These are phyloP conservation scores for Hippopotamyrus pictus DNA, from an alignment of 2,797 vertebrate genomes.

Conservation along the genomic window DNA sequence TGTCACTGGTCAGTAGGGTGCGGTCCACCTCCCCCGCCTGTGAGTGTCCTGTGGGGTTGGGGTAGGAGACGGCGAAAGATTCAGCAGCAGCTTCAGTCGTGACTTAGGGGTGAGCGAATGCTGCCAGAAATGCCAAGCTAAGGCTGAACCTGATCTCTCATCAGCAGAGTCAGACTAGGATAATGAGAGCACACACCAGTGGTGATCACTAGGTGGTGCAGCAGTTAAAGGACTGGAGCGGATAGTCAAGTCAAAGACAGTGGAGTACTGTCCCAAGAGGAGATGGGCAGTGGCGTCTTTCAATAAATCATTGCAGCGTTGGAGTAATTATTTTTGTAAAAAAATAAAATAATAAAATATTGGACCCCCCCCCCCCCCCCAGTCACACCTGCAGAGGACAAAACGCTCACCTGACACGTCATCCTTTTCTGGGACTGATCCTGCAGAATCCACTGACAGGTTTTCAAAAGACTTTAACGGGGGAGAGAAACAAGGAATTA, in stretches of 20 bases:
- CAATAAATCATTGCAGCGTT: background rate
- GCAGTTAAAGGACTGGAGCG: background rate
- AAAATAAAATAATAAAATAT: too few relatives aligned
- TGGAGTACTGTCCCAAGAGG: background rate
- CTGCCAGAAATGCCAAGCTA: background rate
- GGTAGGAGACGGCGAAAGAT: background rate
- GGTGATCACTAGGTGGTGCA: background rate
- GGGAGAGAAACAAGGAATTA: background rate
- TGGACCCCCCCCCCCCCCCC: too few relatives aligned
- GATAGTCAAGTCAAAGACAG: background rate
- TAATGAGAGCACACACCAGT: background rate
- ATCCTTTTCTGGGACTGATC: conserved; percentile 62
- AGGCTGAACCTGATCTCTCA: background rate
- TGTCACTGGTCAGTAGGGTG: conserved; percentile 68
- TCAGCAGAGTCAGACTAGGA: background rate
- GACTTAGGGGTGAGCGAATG: background rate
- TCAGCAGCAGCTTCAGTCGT: background rate
- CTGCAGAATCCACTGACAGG: conserved; percentile 64
- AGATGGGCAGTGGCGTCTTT: background rate
- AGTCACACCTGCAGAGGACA: background rate
- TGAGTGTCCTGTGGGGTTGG: conserved; percentile 26
- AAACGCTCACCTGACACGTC: conserved; percentile 51
- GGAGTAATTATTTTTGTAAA: background rate
- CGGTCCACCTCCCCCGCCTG: conserved; percentile 66
- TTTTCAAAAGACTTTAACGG: conserved; percentile 71